Evolutionary conservation across 1,140 invertebrate genomes (phyloP).

Genomic region (Atta cephalotes): DNA sequence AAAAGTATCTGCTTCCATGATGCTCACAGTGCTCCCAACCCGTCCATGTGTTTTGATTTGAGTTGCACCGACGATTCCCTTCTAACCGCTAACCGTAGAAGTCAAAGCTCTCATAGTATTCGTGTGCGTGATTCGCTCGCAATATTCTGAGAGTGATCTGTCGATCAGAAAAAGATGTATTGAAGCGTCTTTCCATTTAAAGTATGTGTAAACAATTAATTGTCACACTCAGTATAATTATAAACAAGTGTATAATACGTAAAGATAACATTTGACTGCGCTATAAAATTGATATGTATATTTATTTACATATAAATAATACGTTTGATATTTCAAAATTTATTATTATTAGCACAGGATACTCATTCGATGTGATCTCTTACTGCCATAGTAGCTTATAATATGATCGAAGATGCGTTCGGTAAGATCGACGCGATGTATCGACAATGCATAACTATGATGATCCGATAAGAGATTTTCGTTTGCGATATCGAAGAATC

Average conservation of each 20-base stretch:
- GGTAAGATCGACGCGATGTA: not conserved
- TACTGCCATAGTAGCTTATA: not conserved
- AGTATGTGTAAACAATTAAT: constrained; percentile 1
- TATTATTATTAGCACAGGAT: not conserved
- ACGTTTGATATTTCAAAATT: not conserved
- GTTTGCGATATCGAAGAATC: constrained; percentile 4
- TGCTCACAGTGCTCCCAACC: constrained; percentile 11
- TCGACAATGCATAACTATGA: not conserved
- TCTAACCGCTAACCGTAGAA: constrained; percentile 40
- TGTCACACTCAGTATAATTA: not conserved
- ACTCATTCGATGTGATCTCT: not conserved
- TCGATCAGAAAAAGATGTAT: not conserved
- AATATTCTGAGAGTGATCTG: not conserved
- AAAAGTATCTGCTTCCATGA: constrained; percentile 60
- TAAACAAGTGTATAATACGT: not conserved
- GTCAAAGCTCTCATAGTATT: not conserved
- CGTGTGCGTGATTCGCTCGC: not conserved
- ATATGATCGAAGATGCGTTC: not conserved
- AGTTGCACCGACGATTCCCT: constrained; percentile 42
- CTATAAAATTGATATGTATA: not conserved
- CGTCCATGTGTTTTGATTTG: constrained; percentile 28
- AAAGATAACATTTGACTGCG: not conserved
- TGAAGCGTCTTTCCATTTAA: not conserved
- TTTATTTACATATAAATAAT: constrained; percentile 10
- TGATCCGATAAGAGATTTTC: constrained; percentile 25